Percentiles rank a stretch among this genome's conserved stretches.
phyloP scores from a whole-genome alignment of 2,888 invertebrate species.

The Trachelus tabidus region DNA sequence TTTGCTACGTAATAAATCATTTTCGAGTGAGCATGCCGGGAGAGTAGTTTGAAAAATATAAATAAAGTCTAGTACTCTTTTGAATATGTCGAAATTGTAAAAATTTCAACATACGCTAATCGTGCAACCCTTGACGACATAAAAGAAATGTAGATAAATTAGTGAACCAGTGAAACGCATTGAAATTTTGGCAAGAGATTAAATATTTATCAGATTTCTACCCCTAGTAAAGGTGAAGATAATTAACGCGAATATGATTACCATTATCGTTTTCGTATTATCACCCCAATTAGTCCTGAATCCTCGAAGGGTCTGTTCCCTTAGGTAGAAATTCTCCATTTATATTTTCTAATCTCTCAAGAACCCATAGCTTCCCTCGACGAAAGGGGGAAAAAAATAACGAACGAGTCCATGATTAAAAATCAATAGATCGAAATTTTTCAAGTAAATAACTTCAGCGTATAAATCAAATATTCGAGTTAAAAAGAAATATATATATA shows the following conservation, averaged over 20 bases:
- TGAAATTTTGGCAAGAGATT: background rate
- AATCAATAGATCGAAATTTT: background rate
- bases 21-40: constrained; percentile 8
- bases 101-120: background rate
- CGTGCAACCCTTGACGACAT: background rate
- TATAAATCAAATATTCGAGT: background rate
- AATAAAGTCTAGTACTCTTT: background rate
- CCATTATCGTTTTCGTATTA: constrained; percentile 1
- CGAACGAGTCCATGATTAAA: background rate
- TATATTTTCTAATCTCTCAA: background rate
- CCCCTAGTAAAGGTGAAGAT: constrained; percentile 28
- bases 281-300: background rate
- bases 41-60: background rate
- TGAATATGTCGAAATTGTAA: constrained; percentile 10
- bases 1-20: constrained; percentile 29
- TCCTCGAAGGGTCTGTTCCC: background rate
- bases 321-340: background rate
- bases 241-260: constrained; percentile 49
- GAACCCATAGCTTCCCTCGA: background rate
- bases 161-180: background rate
- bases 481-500: background rate
- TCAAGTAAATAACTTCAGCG: background rate
- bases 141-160: background rate
- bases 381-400: background rate
- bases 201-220: background rate